These are phyloP conservation scores for Stenodema calcarata DNA, from an alignment of 2,888 invertebrate species.

Conservation along the genomic window DNA sequence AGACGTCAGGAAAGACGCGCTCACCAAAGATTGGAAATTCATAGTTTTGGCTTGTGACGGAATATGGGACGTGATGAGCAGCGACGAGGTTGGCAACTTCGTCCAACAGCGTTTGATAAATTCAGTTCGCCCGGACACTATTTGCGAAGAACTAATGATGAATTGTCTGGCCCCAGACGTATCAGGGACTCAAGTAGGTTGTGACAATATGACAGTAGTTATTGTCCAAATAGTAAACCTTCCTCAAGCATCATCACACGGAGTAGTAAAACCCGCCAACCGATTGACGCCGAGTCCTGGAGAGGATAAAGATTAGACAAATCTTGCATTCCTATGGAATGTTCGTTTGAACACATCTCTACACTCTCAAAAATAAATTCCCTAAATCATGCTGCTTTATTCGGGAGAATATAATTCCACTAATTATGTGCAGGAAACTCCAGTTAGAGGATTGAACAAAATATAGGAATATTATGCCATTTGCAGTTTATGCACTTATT, in stretches of 20 bases:
- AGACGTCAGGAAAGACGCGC: conserved; percentile 81
- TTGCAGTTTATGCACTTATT: no score
- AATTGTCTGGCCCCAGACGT: conserved; percentile 91
- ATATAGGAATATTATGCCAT: no score
- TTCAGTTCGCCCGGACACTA: conserved; percentile 88
- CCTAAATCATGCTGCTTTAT: not conserved
- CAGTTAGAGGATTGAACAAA: no score
- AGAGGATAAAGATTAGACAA: not conserved
- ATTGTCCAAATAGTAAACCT: conserved; percentile 78
- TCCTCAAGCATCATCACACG: not conserved
- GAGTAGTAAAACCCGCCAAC: not conserved
- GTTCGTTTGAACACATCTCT: not conserved
- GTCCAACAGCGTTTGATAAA: conserved; percentile 81
- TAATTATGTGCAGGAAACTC: no score
- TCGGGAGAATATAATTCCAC: not conserved
- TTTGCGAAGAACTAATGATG: conserved; percentile 95
- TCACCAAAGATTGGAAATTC: conserved; percentile 94
- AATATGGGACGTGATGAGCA: conserved; percentile 98
- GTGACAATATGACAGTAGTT: conserved; percentile 99
- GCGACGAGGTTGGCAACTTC: conserved; percentile 91
- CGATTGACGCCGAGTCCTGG: not conserved
- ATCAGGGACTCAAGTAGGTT: conserved; percentile 87
- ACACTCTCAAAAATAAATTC: not conserved
- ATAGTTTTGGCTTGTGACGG: conserved; percentile 97
- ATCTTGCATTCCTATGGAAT: not conserved